Percentiles rank a stretch among this genome's conserved stretches.
Conservation (phyloP, 2,888 invertebrate genomes). For the Bhutanitis thaidina region DNA sequence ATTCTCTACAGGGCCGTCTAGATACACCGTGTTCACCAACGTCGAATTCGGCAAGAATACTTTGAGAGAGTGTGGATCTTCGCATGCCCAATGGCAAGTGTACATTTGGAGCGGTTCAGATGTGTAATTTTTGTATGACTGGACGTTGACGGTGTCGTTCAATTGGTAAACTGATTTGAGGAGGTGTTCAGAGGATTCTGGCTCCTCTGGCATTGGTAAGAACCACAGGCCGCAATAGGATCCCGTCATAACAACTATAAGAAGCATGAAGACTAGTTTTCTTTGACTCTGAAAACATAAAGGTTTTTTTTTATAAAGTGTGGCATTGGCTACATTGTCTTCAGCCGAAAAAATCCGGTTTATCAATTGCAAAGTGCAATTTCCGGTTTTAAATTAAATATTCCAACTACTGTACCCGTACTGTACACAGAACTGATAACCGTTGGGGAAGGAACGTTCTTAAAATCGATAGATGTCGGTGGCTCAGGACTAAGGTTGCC, state of each 20-base stretch:
- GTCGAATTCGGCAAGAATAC: constrained; percentile 53
- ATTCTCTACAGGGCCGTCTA: constrained; percentile 44
- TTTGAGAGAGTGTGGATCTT: constrained; percentile 38
- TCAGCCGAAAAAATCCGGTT: too few species aligned
- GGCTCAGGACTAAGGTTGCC: too few species aligned
- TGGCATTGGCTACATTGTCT: too few species aligned
- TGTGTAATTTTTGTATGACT: constrained; percentile 33
- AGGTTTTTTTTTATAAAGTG: not conserved
- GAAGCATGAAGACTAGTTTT: constrained; percentile 84
- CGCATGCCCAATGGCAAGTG: constrained; percentile 63
- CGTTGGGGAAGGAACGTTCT: too few species aligned
- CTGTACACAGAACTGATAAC: too few species aligned
- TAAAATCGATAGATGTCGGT: too few species aligned
- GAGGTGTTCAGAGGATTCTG: constrained; percentile 31
- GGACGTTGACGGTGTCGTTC: constrained; percentile 57
- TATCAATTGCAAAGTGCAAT: too few species aligned
- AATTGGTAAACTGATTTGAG: constrained; percentile 51
- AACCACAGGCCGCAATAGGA: constrained; percentile 86
- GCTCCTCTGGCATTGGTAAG: constrained; percentile 47
- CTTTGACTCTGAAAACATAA: constrained; percentile 71
- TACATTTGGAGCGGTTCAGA: constrained; percentile 44
- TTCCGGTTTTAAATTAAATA: too few species aligned
- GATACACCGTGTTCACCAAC: constrained; percentile 50
- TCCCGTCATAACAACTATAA: constrained; percentile 83
- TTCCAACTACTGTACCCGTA: too few species aligned